Evolutionary conservation across 2,797 vertebrate genomes (phyloP), one percentile per base, ranked within the genome.

Genomic region (Huso huso): DNA sequence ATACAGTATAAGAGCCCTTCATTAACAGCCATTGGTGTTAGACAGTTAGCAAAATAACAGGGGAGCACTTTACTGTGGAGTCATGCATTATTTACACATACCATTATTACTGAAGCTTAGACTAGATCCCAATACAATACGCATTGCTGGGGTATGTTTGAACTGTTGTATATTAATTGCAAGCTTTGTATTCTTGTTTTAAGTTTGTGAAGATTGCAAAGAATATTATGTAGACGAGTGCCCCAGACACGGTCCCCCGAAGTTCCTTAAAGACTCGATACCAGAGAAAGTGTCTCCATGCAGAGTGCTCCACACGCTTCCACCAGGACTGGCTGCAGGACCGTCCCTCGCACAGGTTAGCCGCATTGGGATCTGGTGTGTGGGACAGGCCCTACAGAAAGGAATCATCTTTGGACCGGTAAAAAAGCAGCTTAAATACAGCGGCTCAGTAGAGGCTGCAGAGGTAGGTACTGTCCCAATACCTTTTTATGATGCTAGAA

Each of bases 311-410:
- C 71, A 69, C 61, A 72, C 69, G 48, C 76, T 90, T 10, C 88
- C 86, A 7, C 73, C 61, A 58, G 88, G 86, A 0, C 73, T 88
- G 72, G 85, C 86, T 9, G 48, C 89, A 55, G 87, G 85, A 1
- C 87, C 83, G 3, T 87, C 86, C 2, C 62, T 81, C 7, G 74
- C 76, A 6, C 68, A 66, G 63, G 69, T 79, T 48, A 75, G 73
- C 50, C 71, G 75, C 48, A 64, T 81, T 57, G 87, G 88, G 0
- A 65, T 89, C 48, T 86, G 87, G 87, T 89, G 88, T 74, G 86
- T 89, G 10, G 85, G 84, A n/a, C 62, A 74, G 51, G 63, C 74
- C 12, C 66, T 89, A 69, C 72, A 75, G 50, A 78, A 69, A 1
- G 87, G 82, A 12, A 66, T 71, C 37, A 59, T 75, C 6, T 79